A percentile compares a stretch with the other conserved stretches of the same genome.
Evolutionary conservation across 2,888 invertebrate species (phyloP).

Genomic region (Nasonia oneida): DNA sequence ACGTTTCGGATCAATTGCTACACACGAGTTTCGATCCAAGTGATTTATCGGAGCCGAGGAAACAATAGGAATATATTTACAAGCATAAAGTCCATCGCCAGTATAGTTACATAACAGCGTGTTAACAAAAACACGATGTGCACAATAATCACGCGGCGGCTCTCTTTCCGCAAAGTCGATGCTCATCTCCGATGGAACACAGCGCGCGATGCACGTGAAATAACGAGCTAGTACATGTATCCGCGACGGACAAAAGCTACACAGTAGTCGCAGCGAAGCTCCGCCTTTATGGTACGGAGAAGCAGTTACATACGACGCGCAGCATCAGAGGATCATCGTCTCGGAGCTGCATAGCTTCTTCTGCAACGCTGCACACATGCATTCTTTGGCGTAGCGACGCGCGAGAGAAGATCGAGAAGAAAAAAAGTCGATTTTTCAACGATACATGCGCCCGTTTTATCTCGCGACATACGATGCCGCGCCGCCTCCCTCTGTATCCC

Average conservation of each 20-base stretch:
- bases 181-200: background rate
- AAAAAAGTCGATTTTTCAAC: background rate
- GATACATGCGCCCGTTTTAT: slow-evolving; percentile 13
- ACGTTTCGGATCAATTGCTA: too few species aligned
- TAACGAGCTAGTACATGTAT: background rate
- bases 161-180: slow-evolving; percentile 1
- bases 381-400: slow-evolving; percentile 27
- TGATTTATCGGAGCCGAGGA: too few species aligned
- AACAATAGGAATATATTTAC: too few species aligned
- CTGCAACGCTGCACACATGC: slow-evolving; percentile 15
- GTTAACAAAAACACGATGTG: background rate
- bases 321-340: background rate
- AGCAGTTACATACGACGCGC: background rate
- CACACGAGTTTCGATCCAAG: too few species aligned
- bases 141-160: background rate
- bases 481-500: background rate
- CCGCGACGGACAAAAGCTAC: background rate
- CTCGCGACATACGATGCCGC: background rate
- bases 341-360: background rate
- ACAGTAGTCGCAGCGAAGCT: slow-evolving; percentile 1
- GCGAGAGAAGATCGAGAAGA: background rate
- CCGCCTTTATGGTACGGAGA: background rate
- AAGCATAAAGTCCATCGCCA: background rate
- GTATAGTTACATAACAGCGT: background rate
- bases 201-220: background rate